Percentiles rank a stretch among this genome's conserved stretches.
phyloP scores from a whole-genome alignment of 2,113 vertebrate genomes.

The Channa argus region DNA sequence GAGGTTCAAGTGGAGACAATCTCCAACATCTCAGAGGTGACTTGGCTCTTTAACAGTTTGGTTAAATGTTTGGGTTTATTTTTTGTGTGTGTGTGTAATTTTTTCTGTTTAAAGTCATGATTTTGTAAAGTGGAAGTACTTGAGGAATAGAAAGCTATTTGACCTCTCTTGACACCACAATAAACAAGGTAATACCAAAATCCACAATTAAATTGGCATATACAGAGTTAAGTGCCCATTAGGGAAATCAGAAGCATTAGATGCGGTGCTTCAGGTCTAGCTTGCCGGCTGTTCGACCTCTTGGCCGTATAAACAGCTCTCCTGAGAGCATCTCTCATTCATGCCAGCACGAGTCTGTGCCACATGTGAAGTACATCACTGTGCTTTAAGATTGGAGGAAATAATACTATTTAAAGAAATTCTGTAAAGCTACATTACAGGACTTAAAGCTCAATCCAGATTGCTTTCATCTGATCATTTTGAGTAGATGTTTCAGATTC shows the following conservation, averaged over 20 bases:
- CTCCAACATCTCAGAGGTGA: slow-evolving; percentile 85
- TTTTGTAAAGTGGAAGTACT: background rate
- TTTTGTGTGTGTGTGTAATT: background rate
- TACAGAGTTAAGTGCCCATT: slow-evolving; percentile 27
- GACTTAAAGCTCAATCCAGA: too few relatives aligned
- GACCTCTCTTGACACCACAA: slow-evolving; percentile 13
- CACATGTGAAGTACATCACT: too few relatives aligned
- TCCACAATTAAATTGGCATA: slow-evolving; percentile 4
- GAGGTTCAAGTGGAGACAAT: slow-evolving; percentile 92
- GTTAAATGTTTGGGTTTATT: too few relatives aligned
- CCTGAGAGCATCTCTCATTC: slow-evolving; percentile 6
- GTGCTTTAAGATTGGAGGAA: too few relatives aligned
- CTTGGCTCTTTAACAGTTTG: too few relatives aligned
- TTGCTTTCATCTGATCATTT: too few relatives aligned
- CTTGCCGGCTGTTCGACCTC: background rate
- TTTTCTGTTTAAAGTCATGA: background rate
- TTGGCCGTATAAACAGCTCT: slow-evolving; percentile 23
- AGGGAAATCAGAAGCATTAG: slow-evolving; percentile 54
- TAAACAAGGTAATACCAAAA: slow-evolving; percentile 1
- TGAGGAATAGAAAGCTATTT: background rate
- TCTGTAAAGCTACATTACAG: too few relatives aligned
- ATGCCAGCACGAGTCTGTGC: slow-evolving; percentile 6
- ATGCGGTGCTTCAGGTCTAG: background rate
- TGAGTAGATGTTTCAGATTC: too few relatives aligned
- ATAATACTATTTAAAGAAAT: background rate